phyloP scores from a whole-genome alignment of 2,113 vertebrate species.

The Scolopax mira region DNA sequence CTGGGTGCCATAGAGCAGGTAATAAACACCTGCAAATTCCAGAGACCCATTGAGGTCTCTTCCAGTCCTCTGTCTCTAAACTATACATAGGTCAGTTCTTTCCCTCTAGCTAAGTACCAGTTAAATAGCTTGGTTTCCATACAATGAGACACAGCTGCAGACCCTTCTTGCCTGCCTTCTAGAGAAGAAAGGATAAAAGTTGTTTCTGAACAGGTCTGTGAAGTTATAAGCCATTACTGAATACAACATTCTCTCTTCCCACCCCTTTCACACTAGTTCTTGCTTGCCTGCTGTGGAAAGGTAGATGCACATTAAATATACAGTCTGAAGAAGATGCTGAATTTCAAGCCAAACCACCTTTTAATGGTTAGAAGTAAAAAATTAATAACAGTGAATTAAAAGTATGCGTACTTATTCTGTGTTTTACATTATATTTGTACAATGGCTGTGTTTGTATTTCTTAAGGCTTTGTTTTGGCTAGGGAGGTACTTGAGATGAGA shows the following conservation, averaged over 20 bases:
- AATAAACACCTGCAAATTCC: background rate
- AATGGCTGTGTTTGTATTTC: background rate
- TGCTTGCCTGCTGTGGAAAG: slow-evolving; percentile 25
- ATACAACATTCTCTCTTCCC: slow-evolving; percentile 15
- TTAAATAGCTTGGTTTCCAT: background rate
- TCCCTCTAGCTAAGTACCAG: background rate
- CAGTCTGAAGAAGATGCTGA: background rate
- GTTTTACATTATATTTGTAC: background rate
- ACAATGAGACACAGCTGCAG: background rate
- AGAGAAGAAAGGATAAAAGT: background rate
- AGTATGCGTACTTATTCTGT: background rate
- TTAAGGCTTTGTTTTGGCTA: background rate
- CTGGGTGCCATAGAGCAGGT: background rate
- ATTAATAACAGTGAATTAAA: slow-evolving; percentile 30
- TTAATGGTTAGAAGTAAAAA: slow-evolving; percentile 28
- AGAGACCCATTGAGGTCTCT: background rate
- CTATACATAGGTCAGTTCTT: background rate
- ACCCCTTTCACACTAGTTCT: slow-evolving; percentile 28
- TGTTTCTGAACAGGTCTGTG: background rate
- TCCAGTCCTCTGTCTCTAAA: background rate
- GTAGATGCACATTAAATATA: background rate
- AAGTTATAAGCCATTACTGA: background rate
- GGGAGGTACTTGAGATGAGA: background rate
- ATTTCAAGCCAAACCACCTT: slow-evolving; percentile 39
- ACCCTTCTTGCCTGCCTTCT: background rate